These are phyloP conservation scores for Dusona sp. DNA, from an alignment of 2,888 invertebrate species.

Conservation along the genomic window DNA sequence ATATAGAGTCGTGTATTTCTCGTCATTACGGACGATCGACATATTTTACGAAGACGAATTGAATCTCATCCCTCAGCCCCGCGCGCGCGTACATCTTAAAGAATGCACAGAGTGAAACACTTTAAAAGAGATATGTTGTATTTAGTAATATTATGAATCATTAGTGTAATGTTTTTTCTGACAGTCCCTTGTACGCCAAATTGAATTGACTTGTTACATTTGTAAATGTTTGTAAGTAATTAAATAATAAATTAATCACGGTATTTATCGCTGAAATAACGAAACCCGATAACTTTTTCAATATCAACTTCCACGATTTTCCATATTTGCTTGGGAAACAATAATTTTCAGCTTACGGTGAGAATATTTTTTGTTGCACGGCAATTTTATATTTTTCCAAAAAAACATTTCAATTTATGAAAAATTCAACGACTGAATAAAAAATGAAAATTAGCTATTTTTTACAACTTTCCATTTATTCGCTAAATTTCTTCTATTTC, in stretches of 20 bases:
- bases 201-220: slow-evolving; percentile 83
- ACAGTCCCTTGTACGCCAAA: slow-evolving; percentile 81
- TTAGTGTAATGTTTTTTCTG: slow-evolving; percentile 77
- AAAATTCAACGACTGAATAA: neutral
- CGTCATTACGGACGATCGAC: slow-evolving; percentile 31
- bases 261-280: slow-evolving; percentile 46
- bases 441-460: neutral
- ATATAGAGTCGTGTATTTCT: slow-evolving; percentile 26
- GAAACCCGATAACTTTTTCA: slow-evolving; percentile 4
- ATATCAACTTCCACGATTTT: neutral
- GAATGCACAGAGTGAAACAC: slow-evolving; percentile 60
- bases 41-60: slow-evolving; percentile 48
- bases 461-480: neutral
- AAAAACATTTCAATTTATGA: neutral
- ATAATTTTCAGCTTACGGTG: neutral
- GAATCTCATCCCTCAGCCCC: slow-evolving; percentile 16
- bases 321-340: neutral
- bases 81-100: slow-evolving; percentile 33
- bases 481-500: neutral
- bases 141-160: slow-evolving; percentile 70
- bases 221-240: slow-evolving; percentile 83
- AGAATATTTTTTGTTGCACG: no score
- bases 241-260: slow-evolving; percentile 82
- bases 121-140: slow-evolving; percentile 57
- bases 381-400: neutral